A percentile compares a stretch with the other conserved stretches of the same genome.
phyloP scores from a whole-genome alignment of 2,797 vertebrate genomes.

The Sarcoramphus papa region DNA sequence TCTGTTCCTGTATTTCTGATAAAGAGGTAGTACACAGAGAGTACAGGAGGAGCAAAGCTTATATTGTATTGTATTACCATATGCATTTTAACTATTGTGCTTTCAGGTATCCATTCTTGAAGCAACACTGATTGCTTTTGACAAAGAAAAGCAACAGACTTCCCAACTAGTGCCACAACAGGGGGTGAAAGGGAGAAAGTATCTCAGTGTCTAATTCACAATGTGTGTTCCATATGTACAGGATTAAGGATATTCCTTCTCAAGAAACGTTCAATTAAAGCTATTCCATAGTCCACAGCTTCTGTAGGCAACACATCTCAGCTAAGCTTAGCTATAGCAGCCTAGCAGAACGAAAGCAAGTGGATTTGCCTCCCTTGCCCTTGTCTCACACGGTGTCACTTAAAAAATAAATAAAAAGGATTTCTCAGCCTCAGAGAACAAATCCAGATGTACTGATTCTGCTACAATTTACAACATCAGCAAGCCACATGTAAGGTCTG shows the following conservation, averaged over 20 bases:
- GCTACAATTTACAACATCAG: background rate
- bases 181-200: background rate
- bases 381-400: background rate
- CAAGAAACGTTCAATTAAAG: background rate
- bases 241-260: background rate
- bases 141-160: background rate
- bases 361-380: background rate
- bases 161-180: background rate
- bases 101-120: background rate
- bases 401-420: background rate
- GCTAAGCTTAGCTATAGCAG: background rate
- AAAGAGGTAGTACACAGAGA: background rate
- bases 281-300: background rate
- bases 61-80: rapidly evolving
- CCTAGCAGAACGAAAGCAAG: background rate
- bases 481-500: background rate
- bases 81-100: background rate
- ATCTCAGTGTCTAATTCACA: background rate
- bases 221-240: background rate
- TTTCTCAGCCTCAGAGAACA: background rate
- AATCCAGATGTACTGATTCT: background rate
- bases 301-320: background rate
- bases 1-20: background rate
- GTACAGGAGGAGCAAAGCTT: background rate
- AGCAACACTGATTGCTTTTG: background rate